A percentile compares a stretch with the other conserved stretches of the same genome.
These are phyloP conservation scores for western clawed frog (Xenopus tropicalis) DNA, from an alignment of 2,113 vertebrate genomes.

Conservation along the genomic window DNA sequence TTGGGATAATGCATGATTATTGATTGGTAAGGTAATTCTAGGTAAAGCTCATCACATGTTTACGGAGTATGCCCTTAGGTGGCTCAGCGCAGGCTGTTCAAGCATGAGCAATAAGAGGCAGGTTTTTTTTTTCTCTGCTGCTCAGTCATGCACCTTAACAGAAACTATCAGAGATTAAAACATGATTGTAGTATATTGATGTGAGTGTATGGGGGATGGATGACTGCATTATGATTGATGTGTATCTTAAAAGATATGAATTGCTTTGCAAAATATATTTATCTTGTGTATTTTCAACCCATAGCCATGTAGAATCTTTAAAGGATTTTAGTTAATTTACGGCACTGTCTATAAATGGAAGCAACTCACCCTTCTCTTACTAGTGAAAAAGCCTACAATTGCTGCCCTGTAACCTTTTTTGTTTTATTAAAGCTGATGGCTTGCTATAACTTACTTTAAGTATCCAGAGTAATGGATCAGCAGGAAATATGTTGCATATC, in stretches of 20 bases:
- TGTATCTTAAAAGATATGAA: constrained; percentile 12
- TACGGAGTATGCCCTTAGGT: constrained; percentile 11
- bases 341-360: neutral
- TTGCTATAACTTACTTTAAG: constrained; percentile 36
- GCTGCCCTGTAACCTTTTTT: neutral
- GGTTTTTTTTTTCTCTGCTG: constrained; percentile 12
- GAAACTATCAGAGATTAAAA: constrained; percentile 36
- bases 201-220: constrained; percentile 19
- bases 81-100: constrained; percentile 17
- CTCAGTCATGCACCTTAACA: constrained; percentile 27
- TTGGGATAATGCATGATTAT: constrained; percentile 46
- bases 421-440: constrained; percentile 28
- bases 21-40: constrained; percentile 46
- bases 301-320: neutral
- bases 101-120: constrained; percentile 19
- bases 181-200: constrained; percentile 22
- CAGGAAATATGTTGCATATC: neutral
- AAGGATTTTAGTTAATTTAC: neutral
- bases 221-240: constrained; percentile 13
- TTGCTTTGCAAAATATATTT: neutral
- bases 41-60: constrained; percentile 40
- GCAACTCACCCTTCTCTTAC: neutral
- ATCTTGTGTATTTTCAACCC: too few species aligned
- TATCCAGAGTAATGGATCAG: constrained; percentile 22
- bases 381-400: neutral